Evolutionary conservation across 2,888 invertebrate species (phyloP), one percentile per base, ranked within the genome.

Genomic region (Drosophila fulvimacula): DNA sequence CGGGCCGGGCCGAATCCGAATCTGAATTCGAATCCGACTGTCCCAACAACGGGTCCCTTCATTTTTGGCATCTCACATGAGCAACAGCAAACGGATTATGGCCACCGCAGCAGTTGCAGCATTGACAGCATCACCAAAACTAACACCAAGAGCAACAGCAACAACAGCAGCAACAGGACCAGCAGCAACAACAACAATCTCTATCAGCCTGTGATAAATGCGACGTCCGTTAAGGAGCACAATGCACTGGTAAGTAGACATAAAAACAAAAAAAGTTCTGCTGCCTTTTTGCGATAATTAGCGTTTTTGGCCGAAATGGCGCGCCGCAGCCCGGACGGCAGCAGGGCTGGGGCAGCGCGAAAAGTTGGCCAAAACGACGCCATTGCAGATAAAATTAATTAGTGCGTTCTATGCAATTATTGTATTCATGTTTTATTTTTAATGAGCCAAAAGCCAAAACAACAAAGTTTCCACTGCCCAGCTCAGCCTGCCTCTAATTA

Each of bases 51-150:
- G 87, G 94, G 94, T 38, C 94, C 94, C 82, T 95, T 94, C 91
- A 94, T 95, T 82, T 95, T 95, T 90, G 94, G 94, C 75, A 93
- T 94, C 67, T 94, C 94, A 90, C 90, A 85, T 39, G 89, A 90
- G 65, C 82, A 89, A 49, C 88, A 90, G 70, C 77, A 80, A 61
- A 77, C 76, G 30, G 72, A 79, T 62, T 79, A 79, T 41, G 78
- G 69, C 7, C 67, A 27, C 39, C 58, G 38, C 39, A 53, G 55
- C 3, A 51, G 62, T 38, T 56, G 65, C 59, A 69, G 55, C 52
- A 66, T 42, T 55, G 56, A 49, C 60, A 70, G 42, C 53, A 21
- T 13, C 39, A 41, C 19, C 41, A 63, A 15, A 27, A 44, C 2
- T 30, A 52, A 38, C 34, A 53, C 11, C 44, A 52, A 48, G 36